Evolutionary conservation across 1,140 invertebrate genomes (phyloP).

Genomic region (Ostrea edulis): DNA sequence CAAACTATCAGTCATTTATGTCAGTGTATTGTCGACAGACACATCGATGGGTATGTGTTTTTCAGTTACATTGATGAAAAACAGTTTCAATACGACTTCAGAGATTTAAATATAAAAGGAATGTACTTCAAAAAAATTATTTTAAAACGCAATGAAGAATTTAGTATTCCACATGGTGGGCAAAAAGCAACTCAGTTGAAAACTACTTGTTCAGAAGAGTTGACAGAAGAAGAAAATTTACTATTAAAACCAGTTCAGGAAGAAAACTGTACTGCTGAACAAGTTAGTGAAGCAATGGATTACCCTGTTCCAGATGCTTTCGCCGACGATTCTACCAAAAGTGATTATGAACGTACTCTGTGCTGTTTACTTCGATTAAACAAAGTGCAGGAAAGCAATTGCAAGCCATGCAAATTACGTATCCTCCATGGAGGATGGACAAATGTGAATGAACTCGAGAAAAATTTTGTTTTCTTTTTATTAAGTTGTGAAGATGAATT

Average conservation of each 20-base stretch:
- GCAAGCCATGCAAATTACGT: neutral
- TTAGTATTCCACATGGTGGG: neutral
- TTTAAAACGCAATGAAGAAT: neutral
- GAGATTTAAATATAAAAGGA: neutral
- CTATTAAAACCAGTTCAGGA: neutral
- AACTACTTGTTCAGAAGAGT: neutral
- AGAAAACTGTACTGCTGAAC: no score
- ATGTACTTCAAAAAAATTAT: slow-evolving; percentile 19
- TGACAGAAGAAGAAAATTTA: neutral
- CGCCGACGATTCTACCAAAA: neutral
- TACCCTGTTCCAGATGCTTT: neutral
- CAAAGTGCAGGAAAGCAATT: neutral
- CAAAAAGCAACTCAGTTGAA: neutral
- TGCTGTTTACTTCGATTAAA: neutral
- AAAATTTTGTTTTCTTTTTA: slow-evolving; percentile 6
- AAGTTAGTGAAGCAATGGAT: neutral
- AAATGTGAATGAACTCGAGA: neutral
- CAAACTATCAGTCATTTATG: neutral
- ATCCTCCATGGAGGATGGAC: slow-evolving; percentile 14
- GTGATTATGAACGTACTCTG: neutral
- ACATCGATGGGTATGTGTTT: neutral
- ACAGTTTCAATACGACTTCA: neutral
- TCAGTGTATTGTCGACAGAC: neutral
- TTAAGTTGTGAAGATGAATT: slow-evolving; percentile 11
- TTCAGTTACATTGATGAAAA: neutral